These are phyloP conservation scores for Helogale parvula DNA, from an alignment of 2,113 vertebrate species.

Conservation along the genomic window DNA sequence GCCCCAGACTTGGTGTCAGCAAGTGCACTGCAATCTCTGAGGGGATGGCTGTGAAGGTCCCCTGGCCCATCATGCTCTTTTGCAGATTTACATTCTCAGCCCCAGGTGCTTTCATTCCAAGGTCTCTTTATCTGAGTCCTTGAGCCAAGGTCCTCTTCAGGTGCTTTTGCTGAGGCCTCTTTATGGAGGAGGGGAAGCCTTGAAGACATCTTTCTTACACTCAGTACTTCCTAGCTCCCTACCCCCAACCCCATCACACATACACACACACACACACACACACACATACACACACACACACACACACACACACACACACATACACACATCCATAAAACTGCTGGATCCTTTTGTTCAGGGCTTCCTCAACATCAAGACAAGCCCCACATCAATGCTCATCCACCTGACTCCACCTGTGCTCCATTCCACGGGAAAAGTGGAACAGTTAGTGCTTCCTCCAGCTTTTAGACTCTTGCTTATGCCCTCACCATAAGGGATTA, in stretches of 20 bases:
- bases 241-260: neutral
- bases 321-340: neutral
- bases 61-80: too few relatives aligned
- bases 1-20: neutral
- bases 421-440: neutral
- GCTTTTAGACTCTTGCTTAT: neutral
- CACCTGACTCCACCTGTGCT: fast-evolving
- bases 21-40: neutral
- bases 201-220: too few relatives aligned
- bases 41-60: neutral
- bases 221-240: neutral
- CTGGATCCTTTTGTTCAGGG: neutral
- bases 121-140: neutral
- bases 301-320: neutral
- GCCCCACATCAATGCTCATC: too few relatives aligned
- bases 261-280: neutral
- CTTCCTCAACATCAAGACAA: neutral
- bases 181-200: too few relatives aligned
- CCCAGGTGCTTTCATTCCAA: neutral
- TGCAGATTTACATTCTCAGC: neutral
- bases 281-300: neutral
- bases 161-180: neutral
- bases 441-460: neutral
- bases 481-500: neutral
- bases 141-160: neutral